phyloP scores from a whole-genome alignment of 2,888 invertebrate species.

The Nomada lathburiana region DNA sequence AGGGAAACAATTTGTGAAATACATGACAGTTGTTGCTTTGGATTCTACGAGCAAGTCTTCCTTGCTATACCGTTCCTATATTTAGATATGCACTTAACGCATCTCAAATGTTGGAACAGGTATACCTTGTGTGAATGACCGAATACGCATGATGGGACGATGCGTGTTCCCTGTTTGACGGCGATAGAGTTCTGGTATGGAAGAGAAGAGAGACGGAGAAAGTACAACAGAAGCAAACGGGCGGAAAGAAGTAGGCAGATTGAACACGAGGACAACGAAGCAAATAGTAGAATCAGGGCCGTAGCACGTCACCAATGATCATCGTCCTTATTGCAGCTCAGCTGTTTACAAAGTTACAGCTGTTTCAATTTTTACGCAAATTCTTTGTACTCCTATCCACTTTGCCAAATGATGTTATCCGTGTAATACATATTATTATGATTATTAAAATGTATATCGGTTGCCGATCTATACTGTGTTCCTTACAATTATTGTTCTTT shows the following conservation, averaged over 20 bases:
- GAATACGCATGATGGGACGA: conserved; percentile 70
- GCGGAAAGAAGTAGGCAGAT: conserved; percentile 61
- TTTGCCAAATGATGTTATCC: not conserved
- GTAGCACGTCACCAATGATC: conserved; percentile 38
- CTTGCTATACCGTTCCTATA: conserved; percentile 66
- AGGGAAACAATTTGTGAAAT: conserved; percentile 7
- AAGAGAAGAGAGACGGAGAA: conserved; percentile 64
- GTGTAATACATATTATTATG: no score
- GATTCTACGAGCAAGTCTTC: conserved; percentile 41
- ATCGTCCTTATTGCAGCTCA: not conserved
- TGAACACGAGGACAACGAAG: conserved; percentile 70
- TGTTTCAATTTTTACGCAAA: not conserved
- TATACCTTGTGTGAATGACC: conserved; percentile 80
- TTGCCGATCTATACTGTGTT: no score
- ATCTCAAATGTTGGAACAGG: conserved; percentile 73
- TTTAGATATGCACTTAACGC: conserved; percentile 74
- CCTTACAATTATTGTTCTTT: not conserved
- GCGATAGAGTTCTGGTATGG: conserved; percentile 57
- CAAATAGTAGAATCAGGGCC: conserved; percentile 68
- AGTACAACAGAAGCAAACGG: conserved; percentile 44
- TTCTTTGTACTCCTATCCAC: not conserved
- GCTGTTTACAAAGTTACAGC: conserved; percentile 1
- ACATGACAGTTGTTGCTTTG: conserved; percentile 36
- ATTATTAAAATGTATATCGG: no score
- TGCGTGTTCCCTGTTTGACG: conserved; percentile 68